Evolutionary conservation across 2,797 vertebrate genomes (phyloP), one percentile per base, ranked within the genome.

Genomic region (Catamblyrhynchus diadema): DNA sequence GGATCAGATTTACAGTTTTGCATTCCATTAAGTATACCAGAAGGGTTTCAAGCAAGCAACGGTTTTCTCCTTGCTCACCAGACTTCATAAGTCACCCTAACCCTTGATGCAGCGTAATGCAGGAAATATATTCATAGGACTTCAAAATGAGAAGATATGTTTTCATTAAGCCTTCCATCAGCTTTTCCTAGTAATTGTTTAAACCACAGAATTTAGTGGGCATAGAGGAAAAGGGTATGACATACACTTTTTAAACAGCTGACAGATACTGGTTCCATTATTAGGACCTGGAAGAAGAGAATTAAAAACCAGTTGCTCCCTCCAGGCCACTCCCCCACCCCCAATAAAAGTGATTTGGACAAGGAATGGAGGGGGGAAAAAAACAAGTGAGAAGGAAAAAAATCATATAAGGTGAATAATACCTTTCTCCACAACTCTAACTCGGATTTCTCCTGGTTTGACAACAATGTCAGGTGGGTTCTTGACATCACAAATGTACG

Each of bases 361-460:
- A 80, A n/a, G 57, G 18, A 78, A 66, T 15, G 7, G 15, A 15
- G 8, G 1, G 10, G 2, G 0, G 5, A 5, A 28, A 28, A 51
- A 48, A 23, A 42, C 7, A 83, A 66, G 32, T 18, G 8, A 50
- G 12, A 28, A 32, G 3, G 5, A 56, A 86, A 91, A 28, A n/a
- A 62, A 33, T 30, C 23, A 89, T 16, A 80, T 3, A 87, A 27
- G 70, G 32, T 61, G 54, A 80, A 80, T 97, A 80, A 81, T 98
- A 99, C 99, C 99, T 99, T 97, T 99, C 93, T 98, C 97, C 60
- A 99, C 98, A 14, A 99, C 99, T 67, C 98, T 95, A 60, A 99
- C 98, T 96, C 98, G 97, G 3, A 98, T 99, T 89, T 98, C 96
- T 33, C 98, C 98, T 12, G 98, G 95, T 73, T 95, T 97, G 9